Base-by-base conservation (phyloP, 2,113 vertebrate species). In the Esox niger region DNA sequence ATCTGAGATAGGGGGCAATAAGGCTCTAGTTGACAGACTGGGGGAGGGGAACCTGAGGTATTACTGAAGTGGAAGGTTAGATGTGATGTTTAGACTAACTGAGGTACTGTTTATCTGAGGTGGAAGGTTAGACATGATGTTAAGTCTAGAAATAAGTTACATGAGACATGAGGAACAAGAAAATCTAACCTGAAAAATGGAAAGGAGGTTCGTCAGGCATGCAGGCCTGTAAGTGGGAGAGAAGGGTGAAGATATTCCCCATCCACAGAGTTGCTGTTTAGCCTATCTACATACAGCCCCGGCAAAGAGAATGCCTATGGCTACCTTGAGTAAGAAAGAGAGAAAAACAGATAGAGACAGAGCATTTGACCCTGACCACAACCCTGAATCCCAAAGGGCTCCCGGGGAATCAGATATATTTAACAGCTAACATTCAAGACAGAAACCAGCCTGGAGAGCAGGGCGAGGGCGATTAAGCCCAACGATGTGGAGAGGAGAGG, bases 381-480 rank as follows among this genome's bases (percentile, higher is more conserved):
- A 59, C 26, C 56, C 56, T 17, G 56, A 59, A 8, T 20, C 27
- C 17, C 57, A 20, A 10, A 59, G 27, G 29, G 57, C 29, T 59
- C 57, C 29, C 57, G 17, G 38, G 13, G 38, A 43, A 30, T 59
- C 57, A 31, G 57, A 29, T 29, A 29, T 27, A 59, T 20, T 59
- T 59, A 31, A 59, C 17, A 30, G 57, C 57, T 30, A 13, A 59
- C 57, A 59, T 59, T 59, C 31, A 59, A 59, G 57, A 59, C 27
- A 59, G 57, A 59, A 59, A 8, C 29, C 27, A 27, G 57, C 57
- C 57, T 21, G n/a, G 55, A 17, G 55, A 20, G 29, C 57, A 59
- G 57, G 29, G 27, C 57, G 13, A 30, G 57, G 57, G 17, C 6
- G 15, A 59, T 59, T 32, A 59, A 59, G 57, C 17, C 57, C 17